Evolutionary conservation across 2,113 vertebrate genomes (phyloP).

Genomic region (Pachypanchax playfairii): DNA sequence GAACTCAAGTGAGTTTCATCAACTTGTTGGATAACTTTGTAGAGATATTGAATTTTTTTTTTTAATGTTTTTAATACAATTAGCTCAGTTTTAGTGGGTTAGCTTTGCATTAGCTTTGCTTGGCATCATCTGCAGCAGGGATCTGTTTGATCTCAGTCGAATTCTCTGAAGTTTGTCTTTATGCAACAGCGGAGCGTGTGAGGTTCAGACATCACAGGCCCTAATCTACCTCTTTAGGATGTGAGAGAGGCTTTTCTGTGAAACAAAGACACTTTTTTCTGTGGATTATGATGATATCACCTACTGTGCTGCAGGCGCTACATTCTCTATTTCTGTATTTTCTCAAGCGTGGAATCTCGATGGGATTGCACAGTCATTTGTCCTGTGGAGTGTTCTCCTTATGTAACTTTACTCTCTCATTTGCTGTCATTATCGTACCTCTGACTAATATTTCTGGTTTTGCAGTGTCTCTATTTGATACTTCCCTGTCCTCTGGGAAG

Average conservation of each 20-base stretch:
- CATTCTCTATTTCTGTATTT: constrained; percentile 67
- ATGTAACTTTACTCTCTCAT: constrained; percentile 67
- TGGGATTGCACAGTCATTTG: constrained; percentile 72
- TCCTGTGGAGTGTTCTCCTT: constrained; percentile 67
- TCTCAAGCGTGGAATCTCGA: constrained; percentile 63
- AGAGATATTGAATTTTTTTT: not conserved
- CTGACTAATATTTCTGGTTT: constrained; percentile 67
- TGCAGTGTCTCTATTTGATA: constrained; percentile 59
- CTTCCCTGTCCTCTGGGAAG: constrained; percentile 47
- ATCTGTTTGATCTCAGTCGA: constrained; percentile 60
- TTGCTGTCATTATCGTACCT: constrained; percentile 63
- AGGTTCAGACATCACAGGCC: constrained; percentile 60
- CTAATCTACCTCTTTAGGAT: constrained; percentile 70
- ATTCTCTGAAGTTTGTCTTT: constrained; percentile 50
- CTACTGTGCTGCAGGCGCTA: constrained; percentile 65
- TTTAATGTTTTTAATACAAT: constrained; percentile 29
- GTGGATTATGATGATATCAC: constrained; percentile 70
- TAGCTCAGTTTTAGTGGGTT: constrained; percentile 37
- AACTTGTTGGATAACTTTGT: not conserved
- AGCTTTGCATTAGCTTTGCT: constrained; percentile 38
- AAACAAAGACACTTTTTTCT: constrained; percentile 59
- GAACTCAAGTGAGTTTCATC: constrained; percentile 88
- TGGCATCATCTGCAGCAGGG: constrained; percentile 23
- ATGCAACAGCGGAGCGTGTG: constrained; percentile 36
- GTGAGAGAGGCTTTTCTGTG: constrained; percentile 50